phyloP scores from a whole-genome alignment of 2,888 invertebrate species.

The Agrotis exclamationis region DNA sequence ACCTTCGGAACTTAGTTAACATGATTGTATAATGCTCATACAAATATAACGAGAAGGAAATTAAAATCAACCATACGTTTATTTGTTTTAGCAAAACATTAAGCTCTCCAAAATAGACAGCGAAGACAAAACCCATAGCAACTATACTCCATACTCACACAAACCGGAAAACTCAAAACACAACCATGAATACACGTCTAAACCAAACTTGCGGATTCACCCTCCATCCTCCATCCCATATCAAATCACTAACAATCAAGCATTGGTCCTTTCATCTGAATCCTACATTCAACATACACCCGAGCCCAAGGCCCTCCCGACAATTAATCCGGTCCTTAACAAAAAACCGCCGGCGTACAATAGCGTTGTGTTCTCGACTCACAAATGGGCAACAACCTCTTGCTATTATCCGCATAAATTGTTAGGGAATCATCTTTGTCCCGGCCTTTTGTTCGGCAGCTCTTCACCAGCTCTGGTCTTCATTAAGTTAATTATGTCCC shows the following conservation, averaged over 20 bases:
- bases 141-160: neutral
- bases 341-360: conserved; percentile 70
- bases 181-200: conserved; percentile 32
- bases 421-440: conserved; percentile 72
- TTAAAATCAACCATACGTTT: too few relatives aligned
- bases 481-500: conserved; percentile 75
- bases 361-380: conserved; percentile 64
- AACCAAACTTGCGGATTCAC: conserved; percentile 36
- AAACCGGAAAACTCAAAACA: conserved; percentile 7
- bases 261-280: conserved; percentile 53
- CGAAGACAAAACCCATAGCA: neutral
- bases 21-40: too few relatives aligned
- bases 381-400: conserved; percentile 67
- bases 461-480: conserved; percentile 70
- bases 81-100: too few relatives aligned
- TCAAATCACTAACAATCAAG: conserved; percentile 56
- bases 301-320: conserved; percentile 61
- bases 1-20: too few relatives aligned
- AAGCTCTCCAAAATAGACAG: too few relatives aligned
- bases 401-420: conserved; percentile 74
- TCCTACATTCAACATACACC: conserved; percentile 60
- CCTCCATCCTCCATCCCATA: conserved; percentile 38
- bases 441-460: conserved; percentile 68
- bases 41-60: too few relatives aligned
- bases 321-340: conserved; percentile 68